A percentile compares a stretch with the other conserved stretches of the same genome.
These are phyloP conservation scores for Caenorhabditis sp. DNA, from an alignment of 2,888 invertebrate genomes.

Conservation along the genomic window DNA sequence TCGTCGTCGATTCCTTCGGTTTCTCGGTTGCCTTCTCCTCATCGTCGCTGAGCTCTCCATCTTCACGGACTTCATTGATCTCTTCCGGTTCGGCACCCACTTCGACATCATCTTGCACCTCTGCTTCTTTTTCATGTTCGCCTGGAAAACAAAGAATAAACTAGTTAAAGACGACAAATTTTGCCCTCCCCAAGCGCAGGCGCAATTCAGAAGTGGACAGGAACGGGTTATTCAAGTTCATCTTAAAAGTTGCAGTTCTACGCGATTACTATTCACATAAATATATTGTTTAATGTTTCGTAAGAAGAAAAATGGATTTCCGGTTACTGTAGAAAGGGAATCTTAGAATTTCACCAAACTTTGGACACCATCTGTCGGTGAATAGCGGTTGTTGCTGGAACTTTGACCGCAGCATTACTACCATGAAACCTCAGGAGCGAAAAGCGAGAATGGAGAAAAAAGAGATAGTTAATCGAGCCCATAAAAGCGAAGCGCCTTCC, in stretches of 20 bases:
- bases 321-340: too few species aligned
- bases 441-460: conserved; percentile 24
- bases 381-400: too few species aligned
- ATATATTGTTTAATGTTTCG: too few species aligned
- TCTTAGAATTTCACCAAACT: too few species aligned
- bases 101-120: conserved; percentile 2
- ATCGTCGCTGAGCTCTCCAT: not conserved
- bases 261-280: too few species aligned
- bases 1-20: not conserved
- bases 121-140: not conserved
- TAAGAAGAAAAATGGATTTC: too few species aligned
- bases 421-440: not conserved
- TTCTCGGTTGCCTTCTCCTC: conserved; percentile 10
- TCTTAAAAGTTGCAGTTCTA: too few species aligned
- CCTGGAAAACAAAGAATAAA: conserved; percentile 32
- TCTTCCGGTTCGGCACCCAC: too few species aligned
- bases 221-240: too few species aligned
- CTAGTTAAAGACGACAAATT: conserved; percentile 28
- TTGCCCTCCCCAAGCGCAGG: not conserved
- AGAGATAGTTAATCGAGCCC: conserved; percentile 5
- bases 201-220: too few species aligned
- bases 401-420: too few species aligned
- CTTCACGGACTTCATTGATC: conserved; percentile 12
- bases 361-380: too few species aligned
- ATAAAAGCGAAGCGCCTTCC: conserved; percentile 43